These are phyloP conservation scores for Hedya salicella DNA, from an alignment of 2,888 invertebrate species.

Conservation along the genomic window DNA sequence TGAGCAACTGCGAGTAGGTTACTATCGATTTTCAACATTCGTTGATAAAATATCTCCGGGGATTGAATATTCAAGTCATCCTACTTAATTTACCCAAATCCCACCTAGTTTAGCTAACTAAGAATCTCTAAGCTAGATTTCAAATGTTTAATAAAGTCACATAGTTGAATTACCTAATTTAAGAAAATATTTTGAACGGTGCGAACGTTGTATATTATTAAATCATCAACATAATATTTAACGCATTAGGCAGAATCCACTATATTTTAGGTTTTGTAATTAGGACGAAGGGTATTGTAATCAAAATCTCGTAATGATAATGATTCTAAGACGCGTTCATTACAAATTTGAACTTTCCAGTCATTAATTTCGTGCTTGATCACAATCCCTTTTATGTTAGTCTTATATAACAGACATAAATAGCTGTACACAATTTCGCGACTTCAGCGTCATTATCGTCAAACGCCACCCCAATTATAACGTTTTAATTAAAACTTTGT, in stretches of 20 bases:
- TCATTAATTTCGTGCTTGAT: conserved; percentile 10
- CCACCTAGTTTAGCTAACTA: no score
- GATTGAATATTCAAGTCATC: no score
- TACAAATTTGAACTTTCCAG: conserved; percentile 2
- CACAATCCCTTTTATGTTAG: conserved; percentile 25
- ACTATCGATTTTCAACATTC: no score
- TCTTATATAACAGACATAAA: conserved; percentile 14
- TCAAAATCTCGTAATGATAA: not conserved
- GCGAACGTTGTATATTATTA: not conserved
- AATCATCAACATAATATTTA: no score
- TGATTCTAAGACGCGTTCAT: not conserved
- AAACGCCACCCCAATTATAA: conserved; percentile 26
- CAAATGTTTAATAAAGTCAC: no score
- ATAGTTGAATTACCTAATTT: no score
- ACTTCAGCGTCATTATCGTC: conserved; percentile 24
- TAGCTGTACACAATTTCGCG: conserved; percentile 21
- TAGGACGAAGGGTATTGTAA: not conserved
- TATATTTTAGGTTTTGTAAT: not conserved
- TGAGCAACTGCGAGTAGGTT: no score
- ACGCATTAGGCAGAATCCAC: no score
- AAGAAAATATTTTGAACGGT: no score
- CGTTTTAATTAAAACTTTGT: conserved; percentile 31
- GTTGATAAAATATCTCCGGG: no score
- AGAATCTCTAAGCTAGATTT: no score
- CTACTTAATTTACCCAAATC: no score